Conservation (phyloP, 1,140 invertebrate genomes). For the Apis dorsata region DNA sequence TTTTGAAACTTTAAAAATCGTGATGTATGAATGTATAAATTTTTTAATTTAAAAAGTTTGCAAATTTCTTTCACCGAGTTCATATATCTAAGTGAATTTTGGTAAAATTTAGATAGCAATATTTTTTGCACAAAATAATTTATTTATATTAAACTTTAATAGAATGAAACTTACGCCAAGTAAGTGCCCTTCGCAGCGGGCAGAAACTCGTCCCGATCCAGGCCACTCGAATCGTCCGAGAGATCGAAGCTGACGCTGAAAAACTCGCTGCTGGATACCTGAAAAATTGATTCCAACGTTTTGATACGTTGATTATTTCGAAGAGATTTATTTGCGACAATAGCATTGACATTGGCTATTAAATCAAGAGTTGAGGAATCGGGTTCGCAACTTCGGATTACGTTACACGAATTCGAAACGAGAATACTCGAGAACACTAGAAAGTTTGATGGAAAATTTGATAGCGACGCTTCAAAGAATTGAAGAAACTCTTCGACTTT, state of each 20-base stretch:
- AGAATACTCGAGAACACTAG: background rate
- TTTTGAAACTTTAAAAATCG: no score
- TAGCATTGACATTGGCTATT: no score
- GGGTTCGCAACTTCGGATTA: background rate
- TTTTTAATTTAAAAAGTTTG: no score
- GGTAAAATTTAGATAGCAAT: no score
- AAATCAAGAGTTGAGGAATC: no score
- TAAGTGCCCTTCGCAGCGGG: slow-evolving; percentile 85
- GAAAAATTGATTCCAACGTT: slow-evolving; percentile 56
- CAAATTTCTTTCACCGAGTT: no score
- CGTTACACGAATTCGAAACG: background rate
- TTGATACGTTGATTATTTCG: background rate
- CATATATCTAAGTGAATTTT: no score
- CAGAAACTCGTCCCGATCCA: slow-evolving; percentile 84
- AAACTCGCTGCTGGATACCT: slow-evolving; percentile 88
- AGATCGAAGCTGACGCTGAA: slow-evolving; percentile 88
- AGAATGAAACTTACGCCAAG: slow-evolving; percentile 83
- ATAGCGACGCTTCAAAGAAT: no score
- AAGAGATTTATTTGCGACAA: background rate
- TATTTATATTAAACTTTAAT: background rate
- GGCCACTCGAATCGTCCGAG: slow-evolving; percentile 78
- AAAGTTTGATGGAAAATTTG: background rate
- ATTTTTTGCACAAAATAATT: background rate
- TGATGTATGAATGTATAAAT: no score
- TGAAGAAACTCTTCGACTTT: background rate